Conservation (phyloP, 2,797 vertebrate genomes). For the Danio kyathit region DNA sequence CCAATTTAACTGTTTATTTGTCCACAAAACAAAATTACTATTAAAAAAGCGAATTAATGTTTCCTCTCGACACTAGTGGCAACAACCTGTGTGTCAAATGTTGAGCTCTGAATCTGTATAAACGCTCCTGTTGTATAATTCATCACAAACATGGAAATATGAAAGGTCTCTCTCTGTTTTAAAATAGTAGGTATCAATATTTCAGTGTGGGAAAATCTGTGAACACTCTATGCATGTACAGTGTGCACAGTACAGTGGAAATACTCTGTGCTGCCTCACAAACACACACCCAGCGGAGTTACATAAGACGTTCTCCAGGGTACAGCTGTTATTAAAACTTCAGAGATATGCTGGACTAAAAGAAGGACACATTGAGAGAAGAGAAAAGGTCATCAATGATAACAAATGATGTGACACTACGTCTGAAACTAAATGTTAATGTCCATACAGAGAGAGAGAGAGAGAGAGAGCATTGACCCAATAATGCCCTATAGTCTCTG, state of each 20-base stretch:
- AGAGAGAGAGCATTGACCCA: background rate
- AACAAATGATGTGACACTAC: background rate
- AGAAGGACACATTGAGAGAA: background rate
- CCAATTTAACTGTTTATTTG: background rate
- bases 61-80: background rate
- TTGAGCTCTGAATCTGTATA: background rate
- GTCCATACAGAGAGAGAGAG: background rate
- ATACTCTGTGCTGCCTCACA: background rate
- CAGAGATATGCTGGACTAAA: constrained; percentile 27
- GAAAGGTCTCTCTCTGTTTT: constrained; percentile 5
- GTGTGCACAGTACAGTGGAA: constrained; percentile 44
- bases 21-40: background rate
- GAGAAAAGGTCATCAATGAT: constrained; percentile 24
- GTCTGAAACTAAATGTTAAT: constrained; percentile 7
- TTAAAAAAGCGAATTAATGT: background rate
- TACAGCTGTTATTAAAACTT: constrained; percentile 46
- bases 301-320: constrained; percentile 22
- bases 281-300: constrained; percentile 29
- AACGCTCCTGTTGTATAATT: constrained; percentile 30
- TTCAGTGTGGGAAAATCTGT: constrained; percentile 34
- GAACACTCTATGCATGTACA: constrained; percentile 12
- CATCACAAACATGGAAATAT: constrained; percentile 19
- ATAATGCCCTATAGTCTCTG: background rate
- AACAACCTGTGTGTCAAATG: constrained; percentile 1
- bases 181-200: constrained; percentile 46